Evolutionary conservation across 2,888 invertebrate genomes (phyloP), one percentile per base, ranked within the genome.

Genomic region (Galerucella nymphaeae): DNA sequence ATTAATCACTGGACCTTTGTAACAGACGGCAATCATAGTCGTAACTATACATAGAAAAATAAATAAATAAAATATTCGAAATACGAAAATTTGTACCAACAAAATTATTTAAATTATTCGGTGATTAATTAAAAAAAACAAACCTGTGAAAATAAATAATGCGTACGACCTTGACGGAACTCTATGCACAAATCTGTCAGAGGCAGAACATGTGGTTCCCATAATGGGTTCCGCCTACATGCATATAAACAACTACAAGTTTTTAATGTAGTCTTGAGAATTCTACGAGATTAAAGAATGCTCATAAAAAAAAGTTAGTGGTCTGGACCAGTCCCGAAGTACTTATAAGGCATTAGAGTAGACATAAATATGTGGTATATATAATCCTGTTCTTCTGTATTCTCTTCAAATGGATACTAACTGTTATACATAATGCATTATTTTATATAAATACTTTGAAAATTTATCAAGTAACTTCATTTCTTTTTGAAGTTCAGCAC

Each of bases 141-240:
- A 53, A 53, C 53, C 53, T 18, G 18, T 18, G 58, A 5, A 58
- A 30, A 58, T 58, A 58, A 30, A 18, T 62, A 18, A 41, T 38
- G 11, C 42, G 61, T 62, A 41, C 61, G 61, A 42, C 61, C 38
- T 62, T 42, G 71, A 75, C 63, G 73, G 72, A 75, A 74, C 74
- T 74, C 73, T 59, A 63, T 71, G 67, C 72, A 82, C 82, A 81
- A 83, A 83, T 83, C 81, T 80, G 82, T 82, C 83, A 80, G 79
- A 78, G 76, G 76, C 81, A 82, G 80, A 81, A 78, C 82, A 80
- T 81, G 82, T 80, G 80, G 81, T 83, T 83, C 82, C 80, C 82
- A 78, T 82, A 80, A 80, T 80, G 80, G 79, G 80, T 81, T 81
- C 76, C 79, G 80, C 80, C 80, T 75, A 80, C 80, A 76, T 75